Base-by-base conservation (phyloP, 2,888 invertebrate species). In the Stenichneumon culpator region DNA sequence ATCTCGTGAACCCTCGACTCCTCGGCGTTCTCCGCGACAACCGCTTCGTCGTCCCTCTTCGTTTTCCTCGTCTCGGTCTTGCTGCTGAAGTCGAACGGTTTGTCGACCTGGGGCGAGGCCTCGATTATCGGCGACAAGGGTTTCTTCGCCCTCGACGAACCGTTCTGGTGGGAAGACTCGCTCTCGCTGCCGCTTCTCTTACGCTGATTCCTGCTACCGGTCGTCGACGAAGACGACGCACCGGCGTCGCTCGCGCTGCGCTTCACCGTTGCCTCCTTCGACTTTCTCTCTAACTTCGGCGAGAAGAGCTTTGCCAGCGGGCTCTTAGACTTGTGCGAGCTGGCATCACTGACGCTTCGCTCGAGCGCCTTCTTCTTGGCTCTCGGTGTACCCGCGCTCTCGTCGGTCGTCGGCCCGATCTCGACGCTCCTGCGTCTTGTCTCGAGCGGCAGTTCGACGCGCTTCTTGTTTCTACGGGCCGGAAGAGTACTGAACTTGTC, bases 101-200 rank as follows among this genome's bases (percentile, higher is more conserved):
- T 91, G 88, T 91, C 90, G 89, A 97, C 97, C 87, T 96, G 95
- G 19, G 96, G 97, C 14, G 96, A 95, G 86, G 96, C 96, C 94
- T 97, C 97, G 87, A 97, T 97, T 73, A 97, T 97, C 0, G 97
- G 97, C 9, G 97, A 97, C 25, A 97, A 92, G 90, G 97, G 97
- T 81, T 96, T 95, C 91, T 97, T 96, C 87, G 95, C 96, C 79
- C 95, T 95, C 87, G 94, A 93, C 87, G 94, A 93, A 2, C 95
- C 95, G 87, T 95, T 95, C 11, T 95, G 92, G 86, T 95, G 95
- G 9, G 92, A 90, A 0, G 73, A 68, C 89, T 96, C 96, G 88
- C 95, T 95, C 92, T 96, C 96, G 91, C 95, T 96, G 68, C 96
- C 95, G 79, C 95, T 94, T 89, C 96, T 94, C 93, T 96, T 96